phyloP scores from a whole-genome alignment of 2,113 vertebrate genomes.

The Pseudopipra pipra region DNA sequence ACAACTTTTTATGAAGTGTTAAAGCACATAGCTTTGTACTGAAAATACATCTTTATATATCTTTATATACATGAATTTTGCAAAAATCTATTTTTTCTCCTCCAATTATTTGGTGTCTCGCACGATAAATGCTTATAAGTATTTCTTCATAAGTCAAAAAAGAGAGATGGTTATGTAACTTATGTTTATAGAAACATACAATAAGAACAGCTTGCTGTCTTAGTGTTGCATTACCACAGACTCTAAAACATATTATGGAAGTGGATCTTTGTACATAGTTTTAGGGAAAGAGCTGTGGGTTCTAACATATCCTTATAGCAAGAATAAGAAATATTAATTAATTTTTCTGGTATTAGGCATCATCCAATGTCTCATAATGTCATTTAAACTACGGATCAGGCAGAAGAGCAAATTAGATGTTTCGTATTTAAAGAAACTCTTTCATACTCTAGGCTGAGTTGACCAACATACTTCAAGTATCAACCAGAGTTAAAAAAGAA shows the following conservation, averaged over 20 bases:
- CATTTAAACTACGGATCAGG: not conserved
- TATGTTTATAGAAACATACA: not conserved
- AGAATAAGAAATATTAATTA: not conserved
- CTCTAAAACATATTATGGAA: not conserved
- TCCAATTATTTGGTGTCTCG: not conserved
- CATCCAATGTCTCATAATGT: not conserved
- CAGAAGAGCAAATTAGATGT: not conserved
- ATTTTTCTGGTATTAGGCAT: not conserved
- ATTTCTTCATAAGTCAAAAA: not conserved
- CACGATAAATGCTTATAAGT: not conserved
- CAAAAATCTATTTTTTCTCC: not conserved
- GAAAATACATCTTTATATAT: not conserved
- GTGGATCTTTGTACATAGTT: not conserved
- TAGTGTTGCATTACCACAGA: not conserved
- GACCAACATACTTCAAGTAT: not conserved
- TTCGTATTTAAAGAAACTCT: not conserved
- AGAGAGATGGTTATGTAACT: not conserved
- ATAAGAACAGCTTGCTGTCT: not conserved
- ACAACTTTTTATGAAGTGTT: not conserved
- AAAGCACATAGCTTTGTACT: not conserved
- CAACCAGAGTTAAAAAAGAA: not conserved
- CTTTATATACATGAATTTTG: not conserved
- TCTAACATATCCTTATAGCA: accelerated
- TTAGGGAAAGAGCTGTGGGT: not conserved
- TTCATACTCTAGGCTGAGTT: not conserved